These are phyloP conservation scores for Abscondita cerata DNA, from an alignment of 2,888 invertebrate species.

Conservation along the genomic window DNA sequence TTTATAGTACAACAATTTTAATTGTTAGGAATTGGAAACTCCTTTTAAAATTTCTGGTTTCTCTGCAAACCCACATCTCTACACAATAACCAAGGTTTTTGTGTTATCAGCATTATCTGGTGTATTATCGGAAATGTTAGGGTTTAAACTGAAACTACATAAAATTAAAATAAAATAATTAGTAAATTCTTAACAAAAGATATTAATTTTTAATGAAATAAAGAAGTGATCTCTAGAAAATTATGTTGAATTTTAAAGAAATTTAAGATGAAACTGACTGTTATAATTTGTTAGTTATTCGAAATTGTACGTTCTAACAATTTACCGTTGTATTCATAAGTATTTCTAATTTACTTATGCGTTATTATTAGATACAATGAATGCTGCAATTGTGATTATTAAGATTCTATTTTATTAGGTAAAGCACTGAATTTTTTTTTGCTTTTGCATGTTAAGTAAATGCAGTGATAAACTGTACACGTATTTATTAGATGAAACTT, in stretches of 20 bases:
- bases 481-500: too few species aligned
- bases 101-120: constrained; percentile 95
- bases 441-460: too few species aligned
- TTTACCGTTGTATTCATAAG: too few species aligned
- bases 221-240: not conserved
- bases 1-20: constrained; percentile 21
- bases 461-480: too few species aligned
- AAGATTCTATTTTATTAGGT: too few species aligned
- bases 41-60: constrained; percentile 97
- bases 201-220: not conserved
- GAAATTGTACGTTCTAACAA: too few species aligned
- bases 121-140: constrained; percentile 93
- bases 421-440: too few species aligned
- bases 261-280: not conserved
- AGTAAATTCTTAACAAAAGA: too few species aligned
- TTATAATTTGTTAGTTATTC: not conserved
- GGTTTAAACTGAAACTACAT: constrained; percentile 95
- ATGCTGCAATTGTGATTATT: too few species aligned
- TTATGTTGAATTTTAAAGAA: not conserved
- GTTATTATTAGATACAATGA: too few species aligned
- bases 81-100: constrained; percentile 94
- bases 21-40: constrained; percentile 87
- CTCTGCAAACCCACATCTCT: constrained; percentile 94
- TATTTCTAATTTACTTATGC: too few species aligned
- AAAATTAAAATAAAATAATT: constrained; percentile 94